phyloP scores from a whole-genome alignment of 2,113 vertebrate species.

The Tricholaema leucomelas region DNA sequence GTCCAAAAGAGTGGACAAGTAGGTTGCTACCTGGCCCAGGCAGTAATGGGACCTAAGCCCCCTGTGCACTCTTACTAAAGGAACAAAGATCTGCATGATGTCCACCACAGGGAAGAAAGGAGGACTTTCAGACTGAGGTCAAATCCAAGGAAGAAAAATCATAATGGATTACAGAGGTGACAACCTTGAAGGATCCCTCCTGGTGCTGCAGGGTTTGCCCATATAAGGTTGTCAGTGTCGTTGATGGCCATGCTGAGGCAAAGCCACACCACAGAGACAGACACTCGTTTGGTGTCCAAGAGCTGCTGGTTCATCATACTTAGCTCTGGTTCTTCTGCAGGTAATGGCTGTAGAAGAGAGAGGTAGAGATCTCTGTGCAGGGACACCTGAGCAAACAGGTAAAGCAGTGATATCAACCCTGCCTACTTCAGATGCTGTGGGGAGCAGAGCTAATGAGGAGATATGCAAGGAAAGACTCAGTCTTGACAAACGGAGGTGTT shows the following conservation, averaged over 20 bases:
- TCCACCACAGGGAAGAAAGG: not conserved
- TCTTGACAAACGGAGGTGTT: not conserved
- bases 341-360: too few relatives aligned
- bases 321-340: too few relatives aligned
- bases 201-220: not conserved
- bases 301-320: not conserved
- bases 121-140: not conserved
- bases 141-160: not conserved
- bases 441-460: not conserved
- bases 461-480: not conserved
- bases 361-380: too few relatives aligned
- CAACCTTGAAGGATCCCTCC: not conserved
- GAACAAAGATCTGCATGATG: not conserved
- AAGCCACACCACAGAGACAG: not conserved
- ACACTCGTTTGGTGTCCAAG: rapidly evolving
- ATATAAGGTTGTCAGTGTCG: rapidly evolving
- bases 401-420: not conserved
- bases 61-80: not conserved
- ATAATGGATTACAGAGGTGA: not conserved
- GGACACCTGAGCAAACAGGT: not conserved
- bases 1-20: not conserved
- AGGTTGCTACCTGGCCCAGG: not conserved
- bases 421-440: not conserved
- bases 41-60: rapidly evolving
- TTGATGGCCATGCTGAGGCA: rapidly evolving